A percentile compares a stretch with the other conserved stretches of the same genome.
Conservation (phyloP, 2,797 vertebrate species). For the Balearica regulorum region DNA sequence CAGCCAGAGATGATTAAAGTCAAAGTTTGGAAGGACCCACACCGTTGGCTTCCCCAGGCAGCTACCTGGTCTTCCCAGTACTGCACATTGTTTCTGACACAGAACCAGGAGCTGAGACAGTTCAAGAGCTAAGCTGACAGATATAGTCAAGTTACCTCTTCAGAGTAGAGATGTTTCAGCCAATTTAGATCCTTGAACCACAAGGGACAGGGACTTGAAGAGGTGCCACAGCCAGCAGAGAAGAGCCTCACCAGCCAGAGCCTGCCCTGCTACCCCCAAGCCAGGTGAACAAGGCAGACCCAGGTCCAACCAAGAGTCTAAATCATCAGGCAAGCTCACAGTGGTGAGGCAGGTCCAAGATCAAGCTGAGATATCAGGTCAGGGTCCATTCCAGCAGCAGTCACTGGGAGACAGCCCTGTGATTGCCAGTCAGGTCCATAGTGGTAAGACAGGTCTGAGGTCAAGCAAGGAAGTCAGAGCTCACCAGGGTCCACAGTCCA, state of each 20-base stretch:
- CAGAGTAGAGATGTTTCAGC: neutral
- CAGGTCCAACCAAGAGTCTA: neutral
- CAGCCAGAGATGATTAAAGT: neutral
- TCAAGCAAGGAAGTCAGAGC: neutral
- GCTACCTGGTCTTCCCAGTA: neutral
- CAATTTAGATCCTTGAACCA: neutral
- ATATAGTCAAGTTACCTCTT: neutral
- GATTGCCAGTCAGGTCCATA: fast-evolving
- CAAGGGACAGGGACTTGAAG: neutral
- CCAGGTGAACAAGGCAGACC: neutral
- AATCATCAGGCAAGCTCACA: fast-evolving
- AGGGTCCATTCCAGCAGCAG: neutral
- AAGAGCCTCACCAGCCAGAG: neutral
- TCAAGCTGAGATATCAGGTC: neutral
- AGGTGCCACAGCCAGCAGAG: neutral
- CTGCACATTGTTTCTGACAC: neutral
- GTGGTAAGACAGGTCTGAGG: neutral
- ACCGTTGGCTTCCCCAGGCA: neutral
- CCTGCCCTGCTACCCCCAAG: neutral
- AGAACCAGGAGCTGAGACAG: neutral
- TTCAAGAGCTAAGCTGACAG: neutral
- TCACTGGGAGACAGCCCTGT: fast-evolving
- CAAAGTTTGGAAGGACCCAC: neutral
- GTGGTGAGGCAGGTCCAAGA: neutral
- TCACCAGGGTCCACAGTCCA: neutral